These are phyloP conservation scores for Vicugna pacos DNA, from an alignment of 2,113 vertebrate genomes.

Conservation along the genomic window DNA sequence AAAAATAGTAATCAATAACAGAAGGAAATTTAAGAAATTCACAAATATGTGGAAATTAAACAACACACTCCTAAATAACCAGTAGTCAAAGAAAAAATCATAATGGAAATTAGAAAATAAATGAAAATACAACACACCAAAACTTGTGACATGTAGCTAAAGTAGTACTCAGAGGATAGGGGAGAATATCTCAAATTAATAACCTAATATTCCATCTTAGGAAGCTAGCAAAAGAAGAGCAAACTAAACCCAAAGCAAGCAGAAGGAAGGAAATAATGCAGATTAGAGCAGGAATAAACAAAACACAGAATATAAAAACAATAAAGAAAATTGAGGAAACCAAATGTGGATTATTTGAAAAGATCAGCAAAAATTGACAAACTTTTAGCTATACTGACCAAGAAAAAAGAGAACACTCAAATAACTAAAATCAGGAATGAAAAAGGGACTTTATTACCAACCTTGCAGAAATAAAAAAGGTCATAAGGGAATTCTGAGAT, in stretches of 20 bases:
- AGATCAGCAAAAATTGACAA: background rate
- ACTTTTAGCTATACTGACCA: background rate
- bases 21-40: background rate
- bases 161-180: background rate
- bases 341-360: background rate
- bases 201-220: background rate
- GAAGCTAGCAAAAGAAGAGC: background rate
- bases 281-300: background rate
- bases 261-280: background rate
- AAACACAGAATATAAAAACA: background rate
- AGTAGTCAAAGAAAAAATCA: background rate
- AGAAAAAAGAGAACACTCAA: background rate
- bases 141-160: background rate
- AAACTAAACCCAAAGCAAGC: constrained; percentile 20
- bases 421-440: background rate
- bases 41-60: constrained; percentile 32
- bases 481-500: background rate
- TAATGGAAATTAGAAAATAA: constrained; percentile 18
- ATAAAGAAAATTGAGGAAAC: background rate
- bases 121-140: background rate
- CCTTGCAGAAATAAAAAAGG: background rate
- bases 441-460: background rate
- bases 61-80: background rate
- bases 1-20: background rate
- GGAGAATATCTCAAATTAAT: constrained; percentile 21